Conservation (phyloP, 1,140 invertebrate genomes). For the Oncopodura yosiiana region DNA sequence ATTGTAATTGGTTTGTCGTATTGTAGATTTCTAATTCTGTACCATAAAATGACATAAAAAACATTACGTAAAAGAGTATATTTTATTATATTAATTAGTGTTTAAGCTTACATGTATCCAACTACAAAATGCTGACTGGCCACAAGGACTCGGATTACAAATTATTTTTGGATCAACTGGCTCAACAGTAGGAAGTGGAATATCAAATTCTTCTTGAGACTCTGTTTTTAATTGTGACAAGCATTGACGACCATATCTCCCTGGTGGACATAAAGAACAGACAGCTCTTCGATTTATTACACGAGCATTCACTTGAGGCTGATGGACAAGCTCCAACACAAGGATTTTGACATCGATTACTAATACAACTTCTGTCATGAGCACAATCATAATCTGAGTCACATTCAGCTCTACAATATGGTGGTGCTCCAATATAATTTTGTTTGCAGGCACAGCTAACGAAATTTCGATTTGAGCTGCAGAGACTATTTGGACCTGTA, state of each 20-base stretch:
- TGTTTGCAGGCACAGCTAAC: conserved; percentile 3
- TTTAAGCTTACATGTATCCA: not conserved
- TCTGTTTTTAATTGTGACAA: no score
- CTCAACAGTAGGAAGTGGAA: not conserved
- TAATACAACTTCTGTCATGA: conserved; percentile 12
- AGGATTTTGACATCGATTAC: conserved; percentile 20
- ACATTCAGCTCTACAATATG: conserved; percentile 19
- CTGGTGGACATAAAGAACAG: conserved; percentile 38
- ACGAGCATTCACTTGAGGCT: conserved; percentile 12
- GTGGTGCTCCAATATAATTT: not conserved
- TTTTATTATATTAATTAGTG: no score
- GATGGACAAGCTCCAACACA: conserved; percentile 46
- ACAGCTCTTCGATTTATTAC: conserved; percentile 23
- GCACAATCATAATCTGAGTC: conserved; percentile 17
- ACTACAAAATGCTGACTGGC: conserved; percentile 43
- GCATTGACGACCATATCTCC: conserved; percentile 47
- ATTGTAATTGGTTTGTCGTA: conserved; percentile 7
- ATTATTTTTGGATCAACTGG: not conserved
- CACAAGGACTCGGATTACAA: conserved; percentile 35
- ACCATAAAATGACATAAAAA: not conserved
- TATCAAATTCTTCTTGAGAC: not conserved
- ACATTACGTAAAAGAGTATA: not conserved
- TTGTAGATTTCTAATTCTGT: not conserved
- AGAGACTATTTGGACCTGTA: conserved; percentile 5
- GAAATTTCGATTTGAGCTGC: not conserved